A percentile compares a stretch with the other conserved stretches of the same genome.
Evolutionary conservation across 2,888 invertebrate species (phyloP).

Genomic region (Nemotelus pantherinus): DNA sequence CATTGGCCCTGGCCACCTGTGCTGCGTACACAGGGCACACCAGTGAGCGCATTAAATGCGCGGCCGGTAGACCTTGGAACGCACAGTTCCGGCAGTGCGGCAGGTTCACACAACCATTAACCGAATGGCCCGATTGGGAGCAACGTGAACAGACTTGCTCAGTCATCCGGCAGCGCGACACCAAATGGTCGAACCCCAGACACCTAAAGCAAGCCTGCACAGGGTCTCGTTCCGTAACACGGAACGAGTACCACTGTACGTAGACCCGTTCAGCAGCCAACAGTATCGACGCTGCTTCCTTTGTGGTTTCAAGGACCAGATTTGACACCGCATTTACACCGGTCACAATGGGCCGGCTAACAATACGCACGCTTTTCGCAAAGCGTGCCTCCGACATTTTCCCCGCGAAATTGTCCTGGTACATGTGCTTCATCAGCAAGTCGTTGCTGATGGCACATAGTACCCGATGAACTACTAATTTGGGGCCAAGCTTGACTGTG

Average conservation of each 20-base stretch:
- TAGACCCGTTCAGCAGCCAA: not conserved
- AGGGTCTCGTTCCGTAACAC: not conserved
- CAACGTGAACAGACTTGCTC: not conserved
- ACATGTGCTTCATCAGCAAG: no score
- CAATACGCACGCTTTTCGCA: not conserved
- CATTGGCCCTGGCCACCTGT: not conserved
- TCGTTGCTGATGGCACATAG: no score
- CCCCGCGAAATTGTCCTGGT: no score
- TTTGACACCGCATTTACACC: not conserved
- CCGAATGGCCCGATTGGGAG: not conserved
- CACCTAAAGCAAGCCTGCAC: constrained; percentile 9
- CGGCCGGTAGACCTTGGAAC: not conserved
- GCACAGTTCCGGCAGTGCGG: constrained; percentile 7
- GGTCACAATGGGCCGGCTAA: not conserved
- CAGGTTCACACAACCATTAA: not conserved
- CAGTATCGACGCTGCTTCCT: not conserved
- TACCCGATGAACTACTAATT: no score
- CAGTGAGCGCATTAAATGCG: not conserved
- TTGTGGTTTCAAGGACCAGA: not conserved
- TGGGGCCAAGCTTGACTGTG: no score
- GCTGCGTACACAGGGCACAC: not conserved
- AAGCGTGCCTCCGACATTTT: not conserved
- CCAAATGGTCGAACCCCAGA: constrained; percentile 14
- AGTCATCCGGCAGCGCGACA: not conserved
- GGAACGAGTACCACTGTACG: constrained; percentile 5